Base-by-base conservation (phyloP, 2,888 invertebrate species). In the Helobdella robusta region DNA sequence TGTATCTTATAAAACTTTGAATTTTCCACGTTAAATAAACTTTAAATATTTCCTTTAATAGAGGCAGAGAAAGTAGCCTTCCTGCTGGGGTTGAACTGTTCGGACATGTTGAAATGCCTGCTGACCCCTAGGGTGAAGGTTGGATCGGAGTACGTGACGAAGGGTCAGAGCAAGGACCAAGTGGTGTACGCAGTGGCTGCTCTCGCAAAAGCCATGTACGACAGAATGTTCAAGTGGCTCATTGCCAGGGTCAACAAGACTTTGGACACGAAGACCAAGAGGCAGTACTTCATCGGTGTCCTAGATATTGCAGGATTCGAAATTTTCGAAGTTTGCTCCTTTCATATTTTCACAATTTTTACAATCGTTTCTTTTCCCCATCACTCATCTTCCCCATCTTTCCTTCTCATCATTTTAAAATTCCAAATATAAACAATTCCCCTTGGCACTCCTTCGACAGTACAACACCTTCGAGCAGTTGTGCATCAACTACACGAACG, bases 291-390 rank as follows among this genome's bases (percentile, higher is more conserved):
- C 86, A 97, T 97, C 82, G 95, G 97, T 89, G 97, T 98, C 82
- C 86, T 98, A 86, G 97, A 98, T 91, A 98, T 98, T 85, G 98
- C 98, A 82, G 98, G 98, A 85, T 98, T 98, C 84, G 98, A 98
- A 85, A 98, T 98, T 84, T 98, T 98, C 87, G 98, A 98, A 74
- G 81, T 78, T n/a, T 15, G 30, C 35, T 32, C 8, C 6, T n/a
- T n/a, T 3, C 15, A 40, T 15, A n/a, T n/a, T 40, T 40, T 15
- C n/a, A n/a, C n/a, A n/a, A n/a, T 18, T 5, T 8, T 50, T 50
- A 6, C n/a, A 4, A 8, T 50, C 50, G 5, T 18, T 50, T 50
- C n/a, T 4, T 50, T 8, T 50, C 25, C 50, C 5, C 18, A 8
- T 18, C n/a, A 4, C 50, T 50, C 50, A 8, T 50, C 25, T 50